Base-by-base conservation (phyloP, 2,113 vertebrate species). In the Epinephelus cyanopodus region DNA sequence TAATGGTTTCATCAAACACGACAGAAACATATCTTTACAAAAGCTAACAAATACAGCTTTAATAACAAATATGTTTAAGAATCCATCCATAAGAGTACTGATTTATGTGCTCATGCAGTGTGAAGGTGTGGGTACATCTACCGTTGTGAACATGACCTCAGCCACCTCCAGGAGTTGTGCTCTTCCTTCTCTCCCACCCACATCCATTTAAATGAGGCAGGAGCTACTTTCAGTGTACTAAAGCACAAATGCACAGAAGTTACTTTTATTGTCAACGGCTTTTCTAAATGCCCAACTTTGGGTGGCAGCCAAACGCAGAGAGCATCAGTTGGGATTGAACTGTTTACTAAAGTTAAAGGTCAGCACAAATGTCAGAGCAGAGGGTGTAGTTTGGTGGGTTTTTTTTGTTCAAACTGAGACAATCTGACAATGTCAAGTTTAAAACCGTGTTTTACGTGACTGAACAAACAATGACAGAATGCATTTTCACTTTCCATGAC, bases 281-380 rank as follows among this genome's bases (percentile, higher is more conserved):
- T 74, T 74, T 68, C 48, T 42, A 73, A 78, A 77, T 17, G 60
- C 64, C 62, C 9, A 15, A 25, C 52, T 57, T 25, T 68, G 61
- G 47, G 23, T 19, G 10, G 78, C 61, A 61, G 60, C 78, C 60
- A 76, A 60, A 76, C 68, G 39, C 39, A 15, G 27, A 50, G 15
- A 69, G 71, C 62, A 42, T 77, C 0, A 71, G 21, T 7, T 82
- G 61, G 65, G 73, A 82, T 66, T 74, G n/a, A 87, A 66, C 2
- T 33, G 66, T 81, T 80, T 65, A 5, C 58, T 37, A 12, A 74
- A 82, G 72, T 48, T 52, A 33, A 50, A 83, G 4, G 77, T 77
- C 76, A 72, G 76, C 75, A 85, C 10, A 82, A 42, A 87, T 47
- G 73, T 89, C 79, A 77, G 37, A 58, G 68, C 2, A 39, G 62